Base-by-base conservation (phyloP, 2,113 vertebrate species). In the Corythaeola cristata region DNA sequence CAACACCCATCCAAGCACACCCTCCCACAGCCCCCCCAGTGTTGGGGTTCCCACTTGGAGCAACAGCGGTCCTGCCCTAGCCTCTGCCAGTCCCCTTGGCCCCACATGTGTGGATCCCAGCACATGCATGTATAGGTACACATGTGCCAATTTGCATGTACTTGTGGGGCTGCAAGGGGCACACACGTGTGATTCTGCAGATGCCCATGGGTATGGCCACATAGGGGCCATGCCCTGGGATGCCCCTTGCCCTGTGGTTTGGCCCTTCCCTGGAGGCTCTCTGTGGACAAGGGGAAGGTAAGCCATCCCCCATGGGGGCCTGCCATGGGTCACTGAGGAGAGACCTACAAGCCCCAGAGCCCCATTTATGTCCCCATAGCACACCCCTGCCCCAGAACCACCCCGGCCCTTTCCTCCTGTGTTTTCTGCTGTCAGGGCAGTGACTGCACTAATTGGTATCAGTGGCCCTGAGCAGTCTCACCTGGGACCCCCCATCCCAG, bases 121-220 rank as follows among this genome's bases (percentile, higher is more conserved):
- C 33, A 41, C 28, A 13, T 1, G 3, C 11, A 1, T 12, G 17
- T 53, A 32, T 67, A 22, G 24, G 37, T 53, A 62, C 27, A 9
- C 1, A 1, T 26, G 30, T 62, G 64, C 24, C 39, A 19, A 3
- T 26, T 58, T 18, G 19, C 12, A 2, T 15, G 9, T 27, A 10
- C 50, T 15, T 47, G 35, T 3, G 8, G 82, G 37, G 73, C 39
- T 18, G 37, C 0, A 8, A 47, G 22, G 30, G 37, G 5, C 9
- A 11, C 8, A 3, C 1, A 3, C 39, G 15, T 63, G 27, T 33
- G 21, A 56, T 73, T 69, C 79, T 58, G 37, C 41, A 76, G 74
- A 44, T 37, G 30, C 33, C 63, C 4, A 0, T 21, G 49, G 50
- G 7, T 1, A 0, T 13, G 62, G 49, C 37, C 49, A 47, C 0